Evolutionary conservation across 2,888 invertebrate species (phyloP).

Genomic region (Epistrophe eligans): DNA sequence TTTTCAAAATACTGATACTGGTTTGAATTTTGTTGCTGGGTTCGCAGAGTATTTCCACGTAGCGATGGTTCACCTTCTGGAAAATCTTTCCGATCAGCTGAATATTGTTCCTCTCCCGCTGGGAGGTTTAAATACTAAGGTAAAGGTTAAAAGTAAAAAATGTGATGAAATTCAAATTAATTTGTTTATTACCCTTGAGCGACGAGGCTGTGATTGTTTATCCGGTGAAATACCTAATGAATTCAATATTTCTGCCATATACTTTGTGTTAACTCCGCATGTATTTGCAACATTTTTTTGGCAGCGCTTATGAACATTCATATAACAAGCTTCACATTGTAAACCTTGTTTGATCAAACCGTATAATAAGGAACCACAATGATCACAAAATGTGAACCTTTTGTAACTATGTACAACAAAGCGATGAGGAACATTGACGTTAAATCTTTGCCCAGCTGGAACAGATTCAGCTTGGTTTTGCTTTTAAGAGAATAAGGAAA

Average conservation of each 20-base stretch:
- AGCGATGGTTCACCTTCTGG: slow-evolving; percentile 79
- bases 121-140: slow-evolving; percentile 83
- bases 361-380: slow-evolving; percentile 98
- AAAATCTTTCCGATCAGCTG: slow-evolving; percentile 82
- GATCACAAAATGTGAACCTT: slow-evolving; percentile 99
- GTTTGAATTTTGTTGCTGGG: slow-evolving; percentile 78
- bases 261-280: slow-evolving; percentile 98
- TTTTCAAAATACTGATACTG: slow-evolving; percentile 80
- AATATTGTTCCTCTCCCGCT: slow-evolving; percentile 84
- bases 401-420: slow-evolving; percentile 98
- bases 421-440: slow-evolving; percentile 99
- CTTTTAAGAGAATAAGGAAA: slow-evolving; percentile 75
- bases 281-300: slow-evolving; percentile 99
- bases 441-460: slow-evolving; percentile 92
- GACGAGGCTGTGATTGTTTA: slow-evolving; percentile 89
- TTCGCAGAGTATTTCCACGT: slow-evolving; percentile 51
- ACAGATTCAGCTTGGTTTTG: slow-evolving; percentile 86
- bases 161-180: not conserved
- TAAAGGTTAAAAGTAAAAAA: slow-evolving; percentile 9
- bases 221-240: slow-evolving; percentile 96
- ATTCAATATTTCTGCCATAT: slow-evolving; percentile 96
- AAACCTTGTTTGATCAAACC: slow-evolving; percentile 98
- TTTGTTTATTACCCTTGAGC: slow-evolving; percentile 85
- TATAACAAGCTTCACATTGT: slow-evolving; percentile 97
- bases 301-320: slow-evolving; percentile 99